phyloP scores from a whole-genome alignment of 2,113 vertebrate species.

The Pan troglodytes region NHGRI_mPanTro3-v2.1_pri NC_072413.2:37891001-37891500 shows the following conservation, averaged over 20 bases:
- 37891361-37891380: neutral
- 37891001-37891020: neutral
- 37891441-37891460: neutral
- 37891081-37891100: slow-evolving; percentile 46
- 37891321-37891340: neutral
- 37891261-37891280: neutral
- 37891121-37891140: neutral
- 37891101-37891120: neutral
- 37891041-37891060: slow-evolving; percentile 31
- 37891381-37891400: neutral
- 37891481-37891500: neutral
- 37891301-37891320: neutral
- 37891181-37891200: neutral
- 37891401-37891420: neutral
- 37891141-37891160: neutral
- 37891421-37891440: neutral
- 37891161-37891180: neutral
- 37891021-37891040: slow-evolving; percentile 27
- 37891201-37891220: neutral
- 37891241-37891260: neutral
- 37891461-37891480: neutral
- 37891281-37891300: neutral
- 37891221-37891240: neutral
- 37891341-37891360: neutral
- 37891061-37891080: neutral